Evolutionary conservation across 2,888 invertebrate species (phyloP).

Genomic region (Cephus rjabovi): DNA sequence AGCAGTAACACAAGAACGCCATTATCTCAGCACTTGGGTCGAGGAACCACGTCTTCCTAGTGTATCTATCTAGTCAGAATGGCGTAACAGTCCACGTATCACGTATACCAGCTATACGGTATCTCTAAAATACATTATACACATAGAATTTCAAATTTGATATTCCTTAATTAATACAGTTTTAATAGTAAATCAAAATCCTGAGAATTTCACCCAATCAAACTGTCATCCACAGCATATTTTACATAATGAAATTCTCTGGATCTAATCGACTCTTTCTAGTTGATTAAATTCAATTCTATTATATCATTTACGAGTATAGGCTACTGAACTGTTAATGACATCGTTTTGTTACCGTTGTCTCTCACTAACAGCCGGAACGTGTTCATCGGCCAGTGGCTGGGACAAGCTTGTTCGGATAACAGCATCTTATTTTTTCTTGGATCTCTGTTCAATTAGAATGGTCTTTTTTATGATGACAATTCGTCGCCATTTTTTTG

Average conservation of each 20-base stretch:
- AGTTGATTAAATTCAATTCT: background rate
- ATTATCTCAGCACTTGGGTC: constrained; percentile 1
- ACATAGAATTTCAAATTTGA: background rate
- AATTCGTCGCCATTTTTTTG: background rate
- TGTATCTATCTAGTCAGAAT: background rate
- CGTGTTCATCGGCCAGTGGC: constrained; percentile 15
- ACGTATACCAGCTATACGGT: background rate
- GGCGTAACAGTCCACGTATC: background rate
- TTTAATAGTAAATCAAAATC: background rate
- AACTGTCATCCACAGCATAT: background rate
- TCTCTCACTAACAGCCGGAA: constrained; percentile 24
- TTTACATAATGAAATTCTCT: background rate
- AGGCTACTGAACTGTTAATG: constrained; percentile 37
- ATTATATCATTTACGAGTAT: constrained; percentile 22
- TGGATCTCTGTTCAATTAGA: background rate
- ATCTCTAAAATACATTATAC: background rate
- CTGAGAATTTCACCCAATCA: background rate
- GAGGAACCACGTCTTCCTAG: background rate
- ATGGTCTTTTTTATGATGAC: background rate
- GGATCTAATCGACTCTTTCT: background rate
- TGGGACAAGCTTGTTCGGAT: background rate
- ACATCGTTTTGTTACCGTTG: constrained; percentile 35
- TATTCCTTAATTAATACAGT: background rate
- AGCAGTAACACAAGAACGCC: background rate
- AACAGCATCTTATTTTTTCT: background rate